Base-by-base conservation (phyloP, 1,140 invertebrate species). In the Meloidogyne hapla region DNA sequence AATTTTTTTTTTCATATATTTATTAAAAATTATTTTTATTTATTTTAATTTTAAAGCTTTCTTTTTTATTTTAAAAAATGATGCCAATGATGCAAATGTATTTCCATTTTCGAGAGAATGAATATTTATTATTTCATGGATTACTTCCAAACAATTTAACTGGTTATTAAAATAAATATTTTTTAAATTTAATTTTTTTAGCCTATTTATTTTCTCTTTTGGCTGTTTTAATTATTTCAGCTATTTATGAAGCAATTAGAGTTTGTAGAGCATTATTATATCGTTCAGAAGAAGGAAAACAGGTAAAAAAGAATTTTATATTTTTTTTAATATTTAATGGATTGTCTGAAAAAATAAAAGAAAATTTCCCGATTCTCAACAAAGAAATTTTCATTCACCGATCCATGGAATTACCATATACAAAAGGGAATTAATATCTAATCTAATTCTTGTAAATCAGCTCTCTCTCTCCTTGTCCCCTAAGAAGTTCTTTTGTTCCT, bases 41-140 rank as follows among this genome's bases (percentile, higher is more conserved):
- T 76, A n/a, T 76, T 73, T 23, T n/a, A 42, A 28, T 75, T 61
- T 15, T 69, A 23, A 45, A 21, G 2, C n/a, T 18, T 26, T 56
- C 75, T 40, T 74, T 71, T 25, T 18, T 33, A 72, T 72, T 56
- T 40, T 26, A 70, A 69, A 70, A 45, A 25, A 77, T 79, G 61
- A 79, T 81, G 77, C 65, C 66, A 12, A 83, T 83, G 83, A 83
- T 83, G 83, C 28, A 77, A 56, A 83, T 83, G 83, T 83, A 78
- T 75, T 83, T 84, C 40, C 83, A 83, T 65, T 84, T 82, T 38
- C 74, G 83, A 42, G 64, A 77, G 13, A 68, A 77, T 33, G 83
- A 83, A 42, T 73, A 63, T 21, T 78, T 83, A 64, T 62, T 83
- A 10, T 78, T 83, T 66, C 28, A 76, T 10, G 67, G 78, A 77